Evolutionary conservation across 2,888 invertebrate species (phyloP).

Genomic region (Dryobota labecula): DNA sequence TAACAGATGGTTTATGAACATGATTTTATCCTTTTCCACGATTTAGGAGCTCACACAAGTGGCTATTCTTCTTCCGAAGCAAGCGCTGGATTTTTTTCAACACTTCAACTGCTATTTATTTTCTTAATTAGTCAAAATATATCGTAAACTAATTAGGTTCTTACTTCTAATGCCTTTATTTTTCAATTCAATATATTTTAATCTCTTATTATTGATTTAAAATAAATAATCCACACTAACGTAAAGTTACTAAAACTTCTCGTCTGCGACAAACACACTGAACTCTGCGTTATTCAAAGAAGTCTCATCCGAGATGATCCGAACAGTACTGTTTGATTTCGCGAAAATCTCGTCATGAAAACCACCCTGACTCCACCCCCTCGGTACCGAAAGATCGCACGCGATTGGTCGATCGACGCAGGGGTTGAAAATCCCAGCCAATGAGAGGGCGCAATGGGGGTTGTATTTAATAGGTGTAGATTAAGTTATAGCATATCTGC

Average conservation of each 20-base stretch:
- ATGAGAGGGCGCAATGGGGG: conserved; percentile 75
- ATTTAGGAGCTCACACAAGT: neutral
- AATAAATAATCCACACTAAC: conserved; percentile 28
- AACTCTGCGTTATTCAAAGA: conserved; percentile 65
- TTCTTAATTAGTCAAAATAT: neutral
- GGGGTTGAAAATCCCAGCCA: conserved; percentile 86
- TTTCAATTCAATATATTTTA: neutral
- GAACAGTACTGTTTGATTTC: conserved; percentile 82
- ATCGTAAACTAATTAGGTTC: neutral
- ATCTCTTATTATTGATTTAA: neutral
- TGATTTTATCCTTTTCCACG: neutral
- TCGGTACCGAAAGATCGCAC: conserved; percentile 70
- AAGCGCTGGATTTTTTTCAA: neutral
- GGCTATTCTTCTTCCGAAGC: neutral
- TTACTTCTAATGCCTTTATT: neutral
- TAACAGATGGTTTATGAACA: neutral
- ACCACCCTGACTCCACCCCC: conserved; percentile 87
- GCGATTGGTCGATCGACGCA: conserved; percentile 80
- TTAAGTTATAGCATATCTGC: conserved; percentile 87
- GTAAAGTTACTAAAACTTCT: conserved; percentile 73
- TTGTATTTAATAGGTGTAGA: conserved; percentile 88
- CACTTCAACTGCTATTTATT: neutral
- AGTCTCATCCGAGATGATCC: conserved; percentile 75
- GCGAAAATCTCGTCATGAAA: conserved; percentile 83
- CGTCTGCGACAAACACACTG: conserved; percentile 54